Evolutionary conservation across 2,113 vertebrate species (phyloP).

Genomic region (Boulengeromyrus knoepffleri): DNA sequence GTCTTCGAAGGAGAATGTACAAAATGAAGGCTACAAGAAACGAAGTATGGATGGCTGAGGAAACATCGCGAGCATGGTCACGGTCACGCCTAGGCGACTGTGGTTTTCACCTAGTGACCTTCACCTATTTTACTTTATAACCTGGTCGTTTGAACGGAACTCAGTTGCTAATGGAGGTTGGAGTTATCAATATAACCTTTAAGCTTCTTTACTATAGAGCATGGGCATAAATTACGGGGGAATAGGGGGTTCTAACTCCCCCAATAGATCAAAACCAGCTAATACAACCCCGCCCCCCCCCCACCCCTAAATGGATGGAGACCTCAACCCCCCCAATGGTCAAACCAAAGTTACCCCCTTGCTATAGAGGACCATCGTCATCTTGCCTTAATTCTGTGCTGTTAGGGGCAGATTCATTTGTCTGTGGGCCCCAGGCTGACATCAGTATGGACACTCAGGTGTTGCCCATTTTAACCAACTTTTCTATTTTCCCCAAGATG

Average conservation of each 20-base stretch:
- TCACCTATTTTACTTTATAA: background rate
- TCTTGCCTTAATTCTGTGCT: background rate
- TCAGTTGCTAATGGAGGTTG: background rate
- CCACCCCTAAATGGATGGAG: too few relatives aligned
- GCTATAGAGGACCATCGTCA: background rate
- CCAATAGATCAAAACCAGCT: too few relatives aligned
- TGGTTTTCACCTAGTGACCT: background rate
- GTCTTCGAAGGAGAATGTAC: background rate
- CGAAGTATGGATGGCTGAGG: background rate
- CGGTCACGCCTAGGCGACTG: background rate
- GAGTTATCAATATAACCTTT: background rate
- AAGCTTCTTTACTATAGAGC: background rate
- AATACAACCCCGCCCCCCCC: too few relatives aligned
- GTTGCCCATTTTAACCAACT: background rate
- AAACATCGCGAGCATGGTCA: background rate
- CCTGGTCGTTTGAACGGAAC: background rate
- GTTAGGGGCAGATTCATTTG: background rate
- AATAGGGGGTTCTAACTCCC: background rate
- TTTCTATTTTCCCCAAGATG: background rate
- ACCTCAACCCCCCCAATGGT: too few relatives aligned
- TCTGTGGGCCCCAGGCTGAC: background rate
- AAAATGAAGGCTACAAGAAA: background rate
- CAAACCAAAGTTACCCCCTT: too few relatives aligned
- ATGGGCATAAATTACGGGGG: background rate
- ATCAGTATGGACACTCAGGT: background rate